Conservation (phyloP, 2,888 invertebrate genomes). For the Ennomos quercinarius region DNA sequence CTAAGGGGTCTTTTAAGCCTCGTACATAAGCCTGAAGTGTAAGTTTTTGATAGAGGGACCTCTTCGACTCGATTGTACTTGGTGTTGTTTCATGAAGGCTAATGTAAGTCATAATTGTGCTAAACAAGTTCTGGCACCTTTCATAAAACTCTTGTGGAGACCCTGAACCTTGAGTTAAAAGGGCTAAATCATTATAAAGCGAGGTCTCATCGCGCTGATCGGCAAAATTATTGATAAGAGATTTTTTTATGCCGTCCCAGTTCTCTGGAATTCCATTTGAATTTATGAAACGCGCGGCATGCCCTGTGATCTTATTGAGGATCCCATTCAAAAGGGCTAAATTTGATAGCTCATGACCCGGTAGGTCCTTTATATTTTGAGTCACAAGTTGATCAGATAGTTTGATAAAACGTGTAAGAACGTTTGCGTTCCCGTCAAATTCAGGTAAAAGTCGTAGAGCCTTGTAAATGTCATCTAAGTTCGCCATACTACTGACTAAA, state of each 20-base stretch:
- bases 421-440: conserved; percentile 6
- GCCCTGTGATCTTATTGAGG: conserved; percentile 19
- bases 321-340: conserved; percentile 6
- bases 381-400: not conserved
- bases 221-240: conserved; percentile 43
- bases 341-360: not conserved
- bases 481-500: too few relatives aligned
- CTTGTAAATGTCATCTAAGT: conserved; percentile 4
- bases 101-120: conserved; percentile 32
- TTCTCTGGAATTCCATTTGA: conserved; percentile 38
- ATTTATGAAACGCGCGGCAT: conserved; percentile 18
- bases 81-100: conserved; percentile 25
- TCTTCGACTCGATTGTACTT: conserved; percentile 30
- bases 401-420: not conserved
- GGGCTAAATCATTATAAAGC: conserved; percentile 39
- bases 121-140: conserved; percentile 19
- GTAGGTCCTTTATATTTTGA: too few relatives aligned
- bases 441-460: conserved; percentile 2
- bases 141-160: conserved; percentile 31
- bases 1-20: conserved; percentile 39
- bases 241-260: conserved; percentile 37
- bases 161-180: conserved; percentile 20
- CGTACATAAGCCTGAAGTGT: conserved; percentile 33
- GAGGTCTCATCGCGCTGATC: conserved; percentile 45
- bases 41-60: conserved; percentile 30